Percentiles rank a stretch among this genome's conserved stretches.
These are phyloP conservation scores for Zootoca vivipara DNA, from an alignment of 2,113 vertebrate genomes.

Conservation along the genomic window DNA sequence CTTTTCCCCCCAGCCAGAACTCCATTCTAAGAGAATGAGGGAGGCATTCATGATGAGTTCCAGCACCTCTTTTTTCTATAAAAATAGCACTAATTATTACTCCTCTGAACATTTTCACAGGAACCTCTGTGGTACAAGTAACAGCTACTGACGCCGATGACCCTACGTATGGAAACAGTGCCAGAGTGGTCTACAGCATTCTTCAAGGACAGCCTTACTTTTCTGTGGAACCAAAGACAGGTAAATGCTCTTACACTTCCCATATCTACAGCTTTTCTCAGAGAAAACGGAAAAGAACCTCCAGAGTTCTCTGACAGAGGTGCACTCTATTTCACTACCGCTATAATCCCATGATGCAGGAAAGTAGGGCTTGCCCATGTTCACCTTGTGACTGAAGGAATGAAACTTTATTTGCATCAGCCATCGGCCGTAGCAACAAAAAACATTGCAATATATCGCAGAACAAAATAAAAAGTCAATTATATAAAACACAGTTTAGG, in stretches of 20 bases:
- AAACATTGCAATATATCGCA: too few species aligned
- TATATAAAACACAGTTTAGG: too few species aligned
- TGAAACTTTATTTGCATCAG: too few species aligned
- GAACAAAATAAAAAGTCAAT: too few species aligned
- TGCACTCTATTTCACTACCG: not conserved
- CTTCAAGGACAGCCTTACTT: conserved; percentile 96
- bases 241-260: conserved; percentile 67
- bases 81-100: not conserved
- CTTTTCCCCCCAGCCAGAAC: not conserved
- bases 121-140: conserved; percentile 95
- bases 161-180: conserved; percentile 96
- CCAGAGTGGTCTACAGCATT: conserved; percentile 96
- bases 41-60: too few species aligned
- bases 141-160: conserved; percentile 96
- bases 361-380: too few species aligned
- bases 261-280: not conserved
- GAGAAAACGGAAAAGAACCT: not conserved
- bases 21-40: too few species aligned
- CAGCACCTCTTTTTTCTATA: too few species aligned
- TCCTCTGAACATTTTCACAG: conserved; percentile 69
- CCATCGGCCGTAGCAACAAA: too few species aligned
- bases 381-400: too few species aligned
- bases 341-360: too few species aligned
- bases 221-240: conserved; percentile 97
- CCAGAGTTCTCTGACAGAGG: not conserved